Evolutionary conservation across 2,113 vertebrate genomes (phyloP).

Genomic region (Pandion haliaetus): DNA sequence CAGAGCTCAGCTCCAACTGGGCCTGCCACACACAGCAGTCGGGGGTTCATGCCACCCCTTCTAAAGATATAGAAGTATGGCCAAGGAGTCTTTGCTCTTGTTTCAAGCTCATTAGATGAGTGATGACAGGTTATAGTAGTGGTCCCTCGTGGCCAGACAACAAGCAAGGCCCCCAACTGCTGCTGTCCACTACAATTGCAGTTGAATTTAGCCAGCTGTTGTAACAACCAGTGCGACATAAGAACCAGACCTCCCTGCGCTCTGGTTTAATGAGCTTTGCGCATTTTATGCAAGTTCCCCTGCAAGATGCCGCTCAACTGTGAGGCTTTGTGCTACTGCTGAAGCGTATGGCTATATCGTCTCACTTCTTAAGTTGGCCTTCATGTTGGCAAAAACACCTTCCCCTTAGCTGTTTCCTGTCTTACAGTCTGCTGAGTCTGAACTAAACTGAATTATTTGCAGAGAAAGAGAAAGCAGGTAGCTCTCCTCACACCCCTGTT

Average conservation of each 20-base stretch:
- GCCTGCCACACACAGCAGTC: neutral
- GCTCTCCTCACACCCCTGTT: neutral
- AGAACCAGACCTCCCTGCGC: neutral
- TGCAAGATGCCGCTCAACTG: neutral
- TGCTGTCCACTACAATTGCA: constrained; percentile 34
- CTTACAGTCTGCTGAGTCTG: neutral
- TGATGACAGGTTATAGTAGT: constrained; percentile 54
- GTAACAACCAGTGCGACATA: neutral
- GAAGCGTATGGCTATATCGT: neutral
- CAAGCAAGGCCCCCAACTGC: constrained; percentile 42
- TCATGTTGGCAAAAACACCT: neutral
- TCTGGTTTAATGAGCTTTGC: neutral
- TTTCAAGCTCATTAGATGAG: constrained; percentile 65
- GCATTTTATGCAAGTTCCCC: neutral
- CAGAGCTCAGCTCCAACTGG: neutral
- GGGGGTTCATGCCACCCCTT: neutral
- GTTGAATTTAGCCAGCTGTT: constrained; percentile 52
- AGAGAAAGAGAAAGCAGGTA: neutral
- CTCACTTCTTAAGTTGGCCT: neutral
- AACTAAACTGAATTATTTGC: neutral
- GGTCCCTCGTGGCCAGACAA: constrained; percentile 1
- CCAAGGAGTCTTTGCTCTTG: constrained; percentile 19
- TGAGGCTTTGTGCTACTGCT: neutral
- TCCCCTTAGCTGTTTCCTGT: neutral
- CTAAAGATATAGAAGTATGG: neutral